phyloP scores from a whole-genome alignment of 2,113 vertebrate species.

The Psilopogon haemacephalus region DNA sequence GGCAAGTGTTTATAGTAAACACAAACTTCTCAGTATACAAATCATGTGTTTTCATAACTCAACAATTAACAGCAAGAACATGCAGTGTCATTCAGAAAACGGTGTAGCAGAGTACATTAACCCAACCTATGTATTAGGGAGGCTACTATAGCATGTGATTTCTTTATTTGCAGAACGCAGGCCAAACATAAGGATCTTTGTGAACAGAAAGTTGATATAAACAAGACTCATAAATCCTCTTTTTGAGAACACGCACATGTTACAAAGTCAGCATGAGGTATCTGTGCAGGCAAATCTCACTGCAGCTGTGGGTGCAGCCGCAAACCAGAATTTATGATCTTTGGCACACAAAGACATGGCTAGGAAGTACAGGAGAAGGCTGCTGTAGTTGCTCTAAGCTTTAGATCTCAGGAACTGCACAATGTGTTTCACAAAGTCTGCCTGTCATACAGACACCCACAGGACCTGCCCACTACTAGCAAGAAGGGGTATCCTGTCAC shows the following conservation, averaged over 20 bases:
- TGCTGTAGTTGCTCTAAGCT: neutral
- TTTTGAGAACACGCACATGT: neutral
- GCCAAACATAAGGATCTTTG: neutral
- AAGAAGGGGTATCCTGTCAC: neutral
- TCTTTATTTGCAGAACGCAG: neutral
- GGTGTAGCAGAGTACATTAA: neutral
- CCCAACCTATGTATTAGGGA: neutral
- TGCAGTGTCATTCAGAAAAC: neutral
- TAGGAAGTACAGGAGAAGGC: neutral
- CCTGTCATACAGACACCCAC: neutral
- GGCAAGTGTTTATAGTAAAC: slow-evolving; percentile 50
- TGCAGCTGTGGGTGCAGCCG: neutral
- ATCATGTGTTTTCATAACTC: slow-evolving; percentile 11
- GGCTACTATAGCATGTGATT: neutral
- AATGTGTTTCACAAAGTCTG: neutral
- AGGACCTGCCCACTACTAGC: neutral
- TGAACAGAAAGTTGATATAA: slow-evolving; percentile 34
- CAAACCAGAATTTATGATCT: slow-evolving; percentile 30
- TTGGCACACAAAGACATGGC: neutral
- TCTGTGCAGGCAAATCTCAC: neutral
- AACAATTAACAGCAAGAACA: neutral
- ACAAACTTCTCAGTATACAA: slow-evolving; percentile 23
- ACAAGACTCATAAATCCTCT: slow-evolving; percentile 45
- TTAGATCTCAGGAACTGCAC: neutral
- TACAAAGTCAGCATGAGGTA: neutral